Evolutionary conservation across 2,888 invertebrate genomes (phyloP).

Genomic region (Cheilosia variabilis): DNA sequence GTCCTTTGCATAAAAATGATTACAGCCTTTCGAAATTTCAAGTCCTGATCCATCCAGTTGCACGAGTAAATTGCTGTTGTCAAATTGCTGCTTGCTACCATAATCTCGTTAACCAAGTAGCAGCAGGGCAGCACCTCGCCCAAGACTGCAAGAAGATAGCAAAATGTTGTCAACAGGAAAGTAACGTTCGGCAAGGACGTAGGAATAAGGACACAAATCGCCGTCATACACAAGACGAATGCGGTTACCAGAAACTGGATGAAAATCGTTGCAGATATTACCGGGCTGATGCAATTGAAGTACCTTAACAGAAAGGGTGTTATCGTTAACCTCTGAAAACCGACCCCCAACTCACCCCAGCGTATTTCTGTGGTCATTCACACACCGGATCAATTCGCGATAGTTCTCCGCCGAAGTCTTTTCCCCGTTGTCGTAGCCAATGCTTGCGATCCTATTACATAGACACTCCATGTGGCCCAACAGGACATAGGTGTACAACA

Average conservation of each 20-base stretch:
- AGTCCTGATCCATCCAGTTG: constrained; percentile 78
- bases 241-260: constrained; percentile 76
- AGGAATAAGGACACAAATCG: constrained; percentile 72
- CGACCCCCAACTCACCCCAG: constrained; percentile 66
- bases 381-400: constrained; percentile 74
- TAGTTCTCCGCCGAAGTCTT: constrained; percentile 60
- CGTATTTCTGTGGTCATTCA: constrained; percentile 76
- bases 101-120: constrained; percentile 76
- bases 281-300: constrained; percentile 73
- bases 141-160: constrained; percentile 72
- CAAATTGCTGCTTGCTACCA: constrained; percentile 71
- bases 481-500: too few relatives aligned
- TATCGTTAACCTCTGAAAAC: neutral
- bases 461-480: constrained; percentile 76
- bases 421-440: constrained; percentile 60
- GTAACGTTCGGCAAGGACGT: constrained; percentile 65
- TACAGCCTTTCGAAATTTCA: constrained; percentile 76
- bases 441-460: constrained; percentile 69
- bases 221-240: constrained; percentile 75
- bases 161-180: constrained; percentile 57
- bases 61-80: constrained; percentile 77
- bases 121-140: constrained; percentile 73
- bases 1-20: constrained; percentile 79
- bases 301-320: constrained; percentile 65
- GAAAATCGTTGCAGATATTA: constrained; percentile 76